Evolutionary conservation across 2,888 invertebrate genomes (phyloP).

Genomic region (Chrysotoxum bicinctum): DNA sequence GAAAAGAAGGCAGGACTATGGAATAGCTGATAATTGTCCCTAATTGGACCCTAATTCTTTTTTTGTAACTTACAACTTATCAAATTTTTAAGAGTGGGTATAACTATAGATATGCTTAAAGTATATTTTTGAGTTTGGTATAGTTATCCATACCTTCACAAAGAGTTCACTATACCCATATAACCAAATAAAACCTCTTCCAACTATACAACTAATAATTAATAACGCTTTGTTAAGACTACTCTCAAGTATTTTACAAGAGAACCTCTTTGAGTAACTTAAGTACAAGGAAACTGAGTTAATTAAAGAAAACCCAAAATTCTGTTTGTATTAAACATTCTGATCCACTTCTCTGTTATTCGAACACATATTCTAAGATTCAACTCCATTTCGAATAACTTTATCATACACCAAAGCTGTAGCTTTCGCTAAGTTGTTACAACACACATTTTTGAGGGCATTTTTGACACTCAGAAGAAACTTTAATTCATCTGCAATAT

Average conservation of each 20-base stretch:
- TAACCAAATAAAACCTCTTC: too few relatives aligned
- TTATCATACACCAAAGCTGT: not conserved
- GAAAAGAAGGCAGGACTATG: too few relatives aligned
- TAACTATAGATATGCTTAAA: too few relatives aligned
- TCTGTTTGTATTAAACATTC: not conserved
- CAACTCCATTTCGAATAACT: not conserved
- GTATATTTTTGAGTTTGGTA: too few relatives aligned
- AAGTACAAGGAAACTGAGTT: not conserved
- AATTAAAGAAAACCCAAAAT: not conserved
- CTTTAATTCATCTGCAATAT: slow-evolving; percentile 38
- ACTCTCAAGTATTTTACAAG: not conserved
- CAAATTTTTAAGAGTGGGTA: too few relatives aligned
- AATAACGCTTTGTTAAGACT: not conserved
- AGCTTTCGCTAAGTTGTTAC: not conserved
- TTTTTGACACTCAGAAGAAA: not conserved
- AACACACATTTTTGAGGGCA: not conserved
- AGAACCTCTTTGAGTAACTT: not conserved
- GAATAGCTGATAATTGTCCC: too few relatives aligned
- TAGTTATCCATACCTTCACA: too few relatives aligned
- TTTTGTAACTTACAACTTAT: too few relatives aligned
- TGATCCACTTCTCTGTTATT: not conserved
- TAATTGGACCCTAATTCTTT: too few relatives aligned
- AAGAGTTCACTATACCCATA: too few relatives aligned
- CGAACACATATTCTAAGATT: not conserved
- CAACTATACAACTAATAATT: too few relatives aligned